Evolutionary conservation across 2,888 invertebrate species (phyloP), one percentile per base, ranked within the genome.

Genomic region (Odontomyia ornata): DNA sequence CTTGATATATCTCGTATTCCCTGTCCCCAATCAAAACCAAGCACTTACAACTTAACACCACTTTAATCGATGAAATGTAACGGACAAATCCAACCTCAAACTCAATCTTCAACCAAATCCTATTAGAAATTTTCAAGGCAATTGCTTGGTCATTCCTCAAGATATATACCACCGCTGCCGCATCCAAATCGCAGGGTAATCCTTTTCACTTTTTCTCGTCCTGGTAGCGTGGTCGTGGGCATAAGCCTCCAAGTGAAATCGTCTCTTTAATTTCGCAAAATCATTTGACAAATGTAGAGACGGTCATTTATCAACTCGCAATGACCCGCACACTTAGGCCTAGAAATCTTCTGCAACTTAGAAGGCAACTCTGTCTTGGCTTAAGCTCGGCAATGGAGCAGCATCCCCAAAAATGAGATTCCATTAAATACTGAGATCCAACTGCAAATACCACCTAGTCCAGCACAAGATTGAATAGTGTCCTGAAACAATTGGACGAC

Each of bases 221-320:
- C 3, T 36, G 3, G 23, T 9, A 9, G 11, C 64, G n/a, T 15
- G 25, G 18, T 65, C 36, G 65, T 36, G 65, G 36, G 36, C 36
- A 18, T 30, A 15, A 21, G 65, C 65, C 65, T 30, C 36, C 65
- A 36, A 65, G 65, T 65, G 36, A 65, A 65, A 65, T 65, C n/a
- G 30, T 72, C 56, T 46, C 56, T 72, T 47, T 18, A 64, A 72
- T 72, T 72, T 52, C 28, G 71, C 71, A 56, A 28, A 72, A 72
- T 72, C 71, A 72, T 72, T 72, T 72, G 71, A 72, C 71, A 72
- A 72, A 71, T 52, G 25, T 72, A 72, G 47, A 72, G 52, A 56
- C 71, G 28, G 71, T 28, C 52, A 72, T 72, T 72, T 72, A 72
- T 72, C 71, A 72, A 72, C 52, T 56, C 56, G 56, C 52, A 72